phyloP scores from a whole-genome alignment of 2,797 vertebrate genomes.

The Ficedula albicollis region DNA sequence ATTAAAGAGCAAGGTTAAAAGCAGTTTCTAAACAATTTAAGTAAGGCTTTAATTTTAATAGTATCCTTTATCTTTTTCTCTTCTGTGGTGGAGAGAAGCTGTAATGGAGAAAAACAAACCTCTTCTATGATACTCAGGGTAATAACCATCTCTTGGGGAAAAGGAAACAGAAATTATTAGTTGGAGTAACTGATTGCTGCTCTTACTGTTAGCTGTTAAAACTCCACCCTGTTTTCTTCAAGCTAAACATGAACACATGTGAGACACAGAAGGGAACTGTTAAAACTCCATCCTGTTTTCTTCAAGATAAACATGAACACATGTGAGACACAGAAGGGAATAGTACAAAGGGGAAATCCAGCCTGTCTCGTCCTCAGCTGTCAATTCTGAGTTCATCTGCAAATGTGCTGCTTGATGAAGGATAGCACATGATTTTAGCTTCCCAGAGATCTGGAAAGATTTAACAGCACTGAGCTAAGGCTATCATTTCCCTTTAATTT shows the following conservation, averaged over 20 bases:
- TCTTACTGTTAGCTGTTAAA: background rate
- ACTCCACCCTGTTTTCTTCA: background rate
- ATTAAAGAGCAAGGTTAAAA: background rate
- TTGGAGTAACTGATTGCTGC: background rate
- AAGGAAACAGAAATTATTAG: background rate
- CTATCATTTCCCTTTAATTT: background rate
- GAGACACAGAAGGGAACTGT: background rate
- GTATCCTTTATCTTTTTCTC: background rate
- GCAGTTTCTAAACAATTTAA: background rate
- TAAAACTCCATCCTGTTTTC: background rate
- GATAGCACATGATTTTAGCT: background rate
- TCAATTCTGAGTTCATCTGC: background rate
- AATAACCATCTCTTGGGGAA: background rate
- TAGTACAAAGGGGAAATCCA: background rate
- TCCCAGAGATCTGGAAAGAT: background rate
- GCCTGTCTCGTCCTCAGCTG: rapidly evolving
- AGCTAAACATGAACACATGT: background rate
- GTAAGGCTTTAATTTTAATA: background rate
- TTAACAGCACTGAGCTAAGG: background rate
- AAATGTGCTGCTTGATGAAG: background rate
- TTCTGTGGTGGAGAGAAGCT: background rate
- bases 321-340: background rate
- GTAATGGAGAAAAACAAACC: background rate
- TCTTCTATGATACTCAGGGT: background rate
- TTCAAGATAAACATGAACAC: background rate